A percentile compares a stretch with the other conserved stretches of the same genome.
Conservation (phyloP, 2,797 vertebrate species). For the Dallia pectoralis region DNA sequence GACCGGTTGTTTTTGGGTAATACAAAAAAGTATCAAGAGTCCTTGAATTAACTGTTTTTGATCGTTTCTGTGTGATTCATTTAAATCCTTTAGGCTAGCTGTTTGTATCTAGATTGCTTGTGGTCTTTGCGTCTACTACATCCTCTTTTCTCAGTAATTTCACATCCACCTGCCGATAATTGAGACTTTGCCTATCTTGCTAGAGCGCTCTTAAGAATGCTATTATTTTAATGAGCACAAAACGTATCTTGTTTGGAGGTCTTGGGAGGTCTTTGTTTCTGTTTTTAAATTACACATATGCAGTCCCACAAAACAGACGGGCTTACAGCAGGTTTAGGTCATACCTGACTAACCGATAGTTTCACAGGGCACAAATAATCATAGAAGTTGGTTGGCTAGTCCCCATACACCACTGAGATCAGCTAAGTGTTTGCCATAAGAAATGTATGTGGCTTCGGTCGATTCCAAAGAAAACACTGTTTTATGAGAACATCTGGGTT, state of each 20-base stretch:
- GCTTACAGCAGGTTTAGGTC: slow-evolving; percentile 24
- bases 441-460: slow-evolving; percentile 30
- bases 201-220: slow-evolving; percentile 24
- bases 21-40: slow-evolving; percentile 42
- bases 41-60: slow-evolving; percentile 51
- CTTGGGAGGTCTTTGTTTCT: slow-evolving; percentile 17
- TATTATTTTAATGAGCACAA: slow-evolving; percentile 38
- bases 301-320: slow-evolving; percentile 29
- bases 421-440: slow-evolving; percentile 22
- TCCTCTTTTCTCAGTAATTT: slow-evolving; percentile 35
- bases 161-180: slow-evolving; percentile 28
- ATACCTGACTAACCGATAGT: neutral
- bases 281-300: slow-evolving; percentile 21
- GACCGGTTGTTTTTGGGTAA: slow-evolving; percentile 50
- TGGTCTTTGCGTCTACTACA: slow-evolving; percentile 30
- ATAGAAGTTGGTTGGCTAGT: neutral
- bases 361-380: neutral
- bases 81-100: slow-evolving; percentile 34
- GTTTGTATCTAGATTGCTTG: slow-evolving; percentile 40
- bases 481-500: slow-evolving; percentile 27
- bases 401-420: neutral
- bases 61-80: slow-evolving; percentile 43
- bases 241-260: slow-evolving; percentile 17
- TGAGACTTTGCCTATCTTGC: slow-evolving; percentile 29
- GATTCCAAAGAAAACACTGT: slow-evolving; percentile 38